These are phyloP conservation scores for Agrotis puta DNA, from an alignment of 2,888 invertebrate species.

Conservation along the genomic window DNA sequence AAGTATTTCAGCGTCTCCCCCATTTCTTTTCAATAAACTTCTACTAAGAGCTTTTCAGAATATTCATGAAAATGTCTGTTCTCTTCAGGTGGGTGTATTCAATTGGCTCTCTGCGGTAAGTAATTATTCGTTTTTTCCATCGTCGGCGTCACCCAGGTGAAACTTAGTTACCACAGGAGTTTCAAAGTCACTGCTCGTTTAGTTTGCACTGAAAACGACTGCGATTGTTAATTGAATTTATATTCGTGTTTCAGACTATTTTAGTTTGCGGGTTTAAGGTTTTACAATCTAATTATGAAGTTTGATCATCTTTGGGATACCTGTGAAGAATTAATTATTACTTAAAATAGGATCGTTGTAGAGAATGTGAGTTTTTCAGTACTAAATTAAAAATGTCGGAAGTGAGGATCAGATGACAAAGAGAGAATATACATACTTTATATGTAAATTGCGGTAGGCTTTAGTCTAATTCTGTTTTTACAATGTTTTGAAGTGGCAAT, in stretches of 20 bases:
- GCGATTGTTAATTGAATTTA: conserved; percentile 66
- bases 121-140: conserved; percentile 72
- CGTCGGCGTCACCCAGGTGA: conserved; percentile 67
- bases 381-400: too few relatives aligned
- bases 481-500: neutral
- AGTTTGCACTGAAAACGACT: conserved; percentile 71
- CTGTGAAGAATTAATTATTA: conserved; percentile 11
- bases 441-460: neutral
- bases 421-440: neutral
- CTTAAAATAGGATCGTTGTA: too few relatives aligned
- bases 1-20: conserved; percentile 66
- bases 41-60: conserved; percentile 86
- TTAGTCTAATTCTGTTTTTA: neutral
- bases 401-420: too few relatives aligned
- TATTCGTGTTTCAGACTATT: conserved; percentile 37
- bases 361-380: neutral
- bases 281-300: conserved; percentile 7
- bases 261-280: conserved; percentile 5
- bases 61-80: conserved; percentile 88
- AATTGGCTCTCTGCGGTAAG: conserved; percentile 77
- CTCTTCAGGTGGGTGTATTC: conserved; percentile 88
- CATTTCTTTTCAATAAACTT: conserved; percentile 87
- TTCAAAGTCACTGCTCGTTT: conserved; percentile 67
- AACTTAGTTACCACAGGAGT: conserved; percentile 78
- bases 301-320: conserved; percentile 5